Evolutionary conservation across 2,888 invertebrate species (phyloP).

Genomic region (Heterodera filipjevi): DNA sequence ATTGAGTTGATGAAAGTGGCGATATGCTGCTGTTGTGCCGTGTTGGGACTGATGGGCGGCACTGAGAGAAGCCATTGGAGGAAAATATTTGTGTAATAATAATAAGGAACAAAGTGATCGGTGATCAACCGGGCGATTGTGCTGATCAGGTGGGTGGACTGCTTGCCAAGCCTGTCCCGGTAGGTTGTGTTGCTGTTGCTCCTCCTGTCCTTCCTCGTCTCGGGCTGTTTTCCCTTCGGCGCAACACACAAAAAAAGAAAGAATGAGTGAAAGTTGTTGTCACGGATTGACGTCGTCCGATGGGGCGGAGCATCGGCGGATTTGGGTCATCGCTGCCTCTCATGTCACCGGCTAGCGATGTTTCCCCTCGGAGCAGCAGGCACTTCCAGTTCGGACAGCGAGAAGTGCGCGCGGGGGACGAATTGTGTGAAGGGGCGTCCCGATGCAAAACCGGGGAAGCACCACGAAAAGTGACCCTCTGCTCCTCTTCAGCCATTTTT

Average conservation of each 20-base stretch:
- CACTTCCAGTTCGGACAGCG: background rate
- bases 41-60: background rate
- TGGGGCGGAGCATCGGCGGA: background rate
- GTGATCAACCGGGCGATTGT: no score
- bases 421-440: background rate
- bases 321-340: conserved; percentile 14
- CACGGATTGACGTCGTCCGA: background rate
- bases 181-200: background rate
- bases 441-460: conserved; percentile 1
- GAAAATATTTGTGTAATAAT: background rate
- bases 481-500: conserved; percentile 27
- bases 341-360: conserved; percentile 12
- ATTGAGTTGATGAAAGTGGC: background rate
- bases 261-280: background rate
- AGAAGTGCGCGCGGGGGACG: background rate
- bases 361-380: background rate
- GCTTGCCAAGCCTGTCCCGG: background rate
- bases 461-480: background rate
- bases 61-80: background rate
- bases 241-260: conserved; percentile 21
- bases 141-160: no score
- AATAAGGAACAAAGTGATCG: no score
- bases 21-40: background rate
- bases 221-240: background rate
- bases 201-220: background rate